Conservation (phyloP, 92 coral and sea anemone species). For the Epizoanthus scotinus region DNA sequence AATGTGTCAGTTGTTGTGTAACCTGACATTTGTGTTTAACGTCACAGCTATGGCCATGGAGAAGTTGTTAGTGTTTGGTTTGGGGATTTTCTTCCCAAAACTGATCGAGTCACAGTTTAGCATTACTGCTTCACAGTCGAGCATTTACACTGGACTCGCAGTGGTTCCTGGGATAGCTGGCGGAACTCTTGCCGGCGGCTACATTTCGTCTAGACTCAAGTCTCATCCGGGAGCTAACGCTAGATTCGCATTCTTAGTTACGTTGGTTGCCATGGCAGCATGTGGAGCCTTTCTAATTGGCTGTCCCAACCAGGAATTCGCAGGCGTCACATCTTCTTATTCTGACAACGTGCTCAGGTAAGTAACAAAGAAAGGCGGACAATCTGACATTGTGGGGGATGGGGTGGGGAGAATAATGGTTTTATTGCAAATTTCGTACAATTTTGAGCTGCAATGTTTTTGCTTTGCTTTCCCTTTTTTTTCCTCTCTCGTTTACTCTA, state of each 20-base stretch:
- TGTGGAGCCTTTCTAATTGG: conserved; percentile 38
- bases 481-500: too few relatives aligned
- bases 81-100: conserved; percentile 54
- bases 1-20: conserved; percentile 6
- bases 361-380: too few relatives aligned
- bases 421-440: too few relatives aligned
- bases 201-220: conserved; percentile 27
- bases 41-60: conserved; percentile 27
- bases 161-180: conserved; percentile 59
- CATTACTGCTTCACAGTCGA: conserved; percentile 43
- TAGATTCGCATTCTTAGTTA: conserved; percentile 45
- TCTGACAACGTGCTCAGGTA: background rate
- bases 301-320: conserved; percentile 49
- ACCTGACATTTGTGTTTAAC: conserved; percentile 32
- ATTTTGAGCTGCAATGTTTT: too few relatives aligned
- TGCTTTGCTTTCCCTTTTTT: too few relatives aligned
- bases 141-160: conserved; percentile 51
- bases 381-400: too few relatives aligned
- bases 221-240: conserved; percentile 46
- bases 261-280: conserved; percentile 45
- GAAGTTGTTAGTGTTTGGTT: conserved; percentile 40
- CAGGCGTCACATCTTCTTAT: conserved; percentile 49
- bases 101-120: conserved; percentile 56
- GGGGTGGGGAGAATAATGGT: too few relatives aligned
- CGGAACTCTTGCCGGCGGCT: conserved; percentile 59